phyloP scores from a whole-genome alignment of 1,140 invertebrate genomes.

The Aphidius ervi region DNA sequence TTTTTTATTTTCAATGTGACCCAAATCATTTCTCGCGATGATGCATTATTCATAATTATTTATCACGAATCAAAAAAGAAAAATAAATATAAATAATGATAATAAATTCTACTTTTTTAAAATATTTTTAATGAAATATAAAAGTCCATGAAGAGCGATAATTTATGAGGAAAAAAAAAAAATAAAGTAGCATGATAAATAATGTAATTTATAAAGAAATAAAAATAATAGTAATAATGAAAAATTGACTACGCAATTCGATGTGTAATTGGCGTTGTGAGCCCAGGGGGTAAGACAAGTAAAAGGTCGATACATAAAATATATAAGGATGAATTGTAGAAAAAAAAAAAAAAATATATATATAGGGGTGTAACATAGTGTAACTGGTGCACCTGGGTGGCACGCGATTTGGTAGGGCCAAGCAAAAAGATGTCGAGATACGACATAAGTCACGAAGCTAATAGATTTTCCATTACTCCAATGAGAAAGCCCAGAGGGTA shows the following conservation, averaged over 20 bases:
- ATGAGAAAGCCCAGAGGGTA: slow-evolving; percentile 25
- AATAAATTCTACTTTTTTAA: too few relatives aligned
- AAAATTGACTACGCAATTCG: slow-evolving; percentile 17
- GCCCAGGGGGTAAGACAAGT: neutral
- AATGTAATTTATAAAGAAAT: too few relatives aligned
- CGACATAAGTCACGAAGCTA: slow-evolving; percentile 42
- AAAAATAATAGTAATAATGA: neutral
- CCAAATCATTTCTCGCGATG: too few relatives aligned
- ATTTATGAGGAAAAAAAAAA: neutral
- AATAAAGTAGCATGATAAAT: neutral
- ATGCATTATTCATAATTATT: too few relatives aligned
- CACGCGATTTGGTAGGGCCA: slow-evolving; percentile 45
- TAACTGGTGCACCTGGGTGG: slow-evolving; percentile 37
- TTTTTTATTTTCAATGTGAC: too few relatives aligned
- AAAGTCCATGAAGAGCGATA: too few relatives aligned
- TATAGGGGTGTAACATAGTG: slow-evolving; percentile 32
- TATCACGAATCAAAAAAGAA: neutral
- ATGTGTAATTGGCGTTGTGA: slow-evolving; percentile 22
- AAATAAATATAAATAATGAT: neutral
- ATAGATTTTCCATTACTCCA: slow-evolving; percentile 25
- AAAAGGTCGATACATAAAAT: slow-evolving; percentile 35
- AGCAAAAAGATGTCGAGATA: slow-evolving; percentile 44
- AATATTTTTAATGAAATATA: too few relatives aligned
- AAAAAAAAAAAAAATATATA: too few relatives aligned
- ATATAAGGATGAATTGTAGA: neutral